Evolutionary conservation across 2,113 vertebrate genomes (phyloP).

Genomic region (Phylloscopus trochiloides): DNA sequence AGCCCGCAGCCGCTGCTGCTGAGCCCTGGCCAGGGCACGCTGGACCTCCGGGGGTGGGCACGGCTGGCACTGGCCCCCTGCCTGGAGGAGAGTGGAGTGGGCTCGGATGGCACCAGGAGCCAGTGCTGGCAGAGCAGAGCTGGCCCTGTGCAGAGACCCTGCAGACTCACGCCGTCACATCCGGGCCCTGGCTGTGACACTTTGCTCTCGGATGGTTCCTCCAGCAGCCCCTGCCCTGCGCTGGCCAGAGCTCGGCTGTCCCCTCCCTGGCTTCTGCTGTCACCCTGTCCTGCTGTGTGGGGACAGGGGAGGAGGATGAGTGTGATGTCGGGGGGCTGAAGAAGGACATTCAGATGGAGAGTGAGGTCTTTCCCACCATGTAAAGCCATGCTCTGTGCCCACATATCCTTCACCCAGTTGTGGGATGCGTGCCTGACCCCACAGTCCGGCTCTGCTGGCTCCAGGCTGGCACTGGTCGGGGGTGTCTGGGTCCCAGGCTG

Average conservation of each 20-base stretch:
- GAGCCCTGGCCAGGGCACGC: conserved; percentile 69
- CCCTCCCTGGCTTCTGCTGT: fast-evolving
- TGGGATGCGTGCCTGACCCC: fast-evolving
- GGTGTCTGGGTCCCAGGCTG: background rate
- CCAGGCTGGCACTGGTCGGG: fast-evolving
- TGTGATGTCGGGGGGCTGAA: fast-evolving
- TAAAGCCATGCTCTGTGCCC: background rate
- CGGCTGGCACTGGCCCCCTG: fast-evolving
- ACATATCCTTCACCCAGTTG: fast-evolving
- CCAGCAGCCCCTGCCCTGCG: fast-evolving
- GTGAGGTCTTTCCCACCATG: background rate
- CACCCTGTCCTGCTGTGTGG: background rate
- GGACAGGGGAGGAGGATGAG: background rate
- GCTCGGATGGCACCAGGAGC: fast-evolving
- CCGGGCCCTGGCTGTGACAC: fast-evolving
- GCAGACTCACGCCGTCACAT: background rate
- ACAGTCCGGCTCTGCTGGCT: fast-evolving
- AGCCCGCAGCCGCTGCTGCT: conserved; percentile 73
- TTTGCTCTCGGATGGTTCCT: fast-evolving
- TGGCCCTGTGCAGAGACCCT: background rate
- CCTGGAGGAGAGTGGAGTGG: background rate
- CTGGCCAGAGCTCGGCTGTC: fast-evolving
- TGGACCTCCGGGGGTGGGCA: conserved; percentile 63
- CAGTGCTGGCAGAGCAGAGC: background rate
- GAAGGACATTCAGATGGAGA: fast-evolving